Conservation (phyloP, 2,797 vertebrate species). For the Brachyalestes nurse region DNA sequence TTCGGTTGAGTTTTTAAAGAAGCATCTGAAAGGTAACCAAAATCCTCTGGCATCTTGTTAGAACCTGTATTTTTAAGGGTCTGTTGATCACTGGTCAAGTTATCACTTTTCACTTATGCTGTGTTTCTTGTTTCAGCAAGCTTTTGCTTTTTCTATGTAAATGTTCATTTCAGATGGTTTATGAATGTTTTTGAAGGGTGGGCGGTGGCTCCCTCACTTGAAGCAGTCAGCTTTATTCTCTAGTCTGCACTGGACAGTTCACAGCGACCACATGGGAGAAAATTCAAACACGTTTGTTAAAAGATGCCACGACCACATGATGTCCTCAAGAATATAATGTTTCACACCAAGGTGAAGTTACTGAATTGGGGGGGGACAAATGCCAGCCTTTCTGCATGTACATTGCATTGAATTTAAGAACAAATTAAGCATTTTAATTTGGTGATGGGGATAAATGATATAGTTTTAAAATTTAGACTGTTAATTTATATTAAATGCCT, state of each 20-base stretch:
- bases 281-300: constrained; percentile 53
- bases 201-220: constrained; percentile 64
- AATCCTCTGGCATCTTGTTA: not conserved
- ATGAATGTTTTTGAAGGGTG: constrained; percentile 56
- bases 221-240: constrained; percentile 60
- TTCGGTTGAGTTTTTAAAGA: not conserved
- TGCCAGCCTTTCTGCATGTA: constrained; percentile 62
- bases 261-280: constrained; percentile 55
- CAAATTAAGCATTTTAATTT: constrained; percentile 61
- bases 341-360: constrained; percentile 19
- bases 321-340: not conserved
- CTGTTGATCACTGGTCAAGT: constrained; percentile 13
- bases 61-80: not conserved
- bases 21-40: not conserved
- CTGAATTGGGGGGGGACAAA: constrained; percentile 17
- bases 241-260: constrained; percentile 60
- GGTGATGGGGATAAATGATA: constrained; percentile 49
- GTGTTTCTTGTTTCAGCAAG: constrained; percentile 37
- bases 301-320: constrained; percentile 40
- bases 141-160: constrained; percentile 6
- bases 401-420: constrained; percentile 64
- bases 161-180: constrained; percentile 54
- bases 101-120: constrained; percentile 16
- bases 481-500: constrained; percentile 76
- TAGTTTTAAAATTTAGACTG: constrained; percentile 64